Evolutionary conservation across 1,140 invertebrate species (phyloP).

Genomic region (Diuraphis noxia): DNA sequence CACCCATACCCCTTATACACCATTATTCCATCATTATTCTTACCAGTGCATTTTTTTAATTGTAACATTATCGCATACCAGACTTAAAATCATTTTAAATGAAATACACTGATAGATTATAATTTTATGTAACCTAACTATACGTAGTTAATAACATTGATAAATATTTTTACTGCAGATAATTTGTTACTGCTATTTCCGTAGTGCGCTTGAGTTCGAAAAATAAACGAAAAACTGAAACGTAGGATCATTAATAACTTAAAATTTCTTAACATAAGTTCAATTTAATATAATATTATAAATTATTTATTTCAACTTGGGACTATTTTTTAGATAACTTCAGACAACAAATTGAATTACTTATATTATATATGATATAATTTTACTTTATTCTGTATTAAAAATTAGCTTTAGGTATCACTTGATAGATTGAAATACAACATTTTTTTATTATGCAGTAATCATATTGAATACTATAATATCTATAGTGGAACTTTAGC

Average conservation of each 20-base stretch:
- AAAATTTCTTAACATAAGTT: background rate
- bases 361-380: too few species aligned
- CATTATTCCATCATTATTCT: background rate
- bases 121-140: background rate
- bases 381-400: too few species aligned
- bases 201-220: background rate
- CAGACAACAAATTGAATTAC: too few species aligned
- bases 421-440: too few species aligned
- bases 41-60: background rate
- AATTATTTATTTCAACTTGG: too few species aligned
- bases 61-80: background rate
- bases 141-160: background rate
- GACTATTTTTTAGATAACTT: too few species aligned
- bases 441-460: too few species aligned
- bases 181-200: background rate
- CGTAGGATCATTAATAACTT: background rate
- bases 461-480: too few species aligned
- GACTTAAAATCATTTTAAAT: background rate
- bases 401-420: too few species aligned
- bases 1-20: background rate
- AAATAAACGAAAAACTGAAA: background rate
- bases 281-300: too few species aligned
- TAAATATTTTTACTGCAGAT: background rate
- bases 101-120: background rate
- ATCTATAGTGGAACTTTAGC: too few species aligned